phyloP scores from a whole-genome alignment of 2,797 vertebrate genomes.

The Parauchenoglanis ngamensis region DNA sequence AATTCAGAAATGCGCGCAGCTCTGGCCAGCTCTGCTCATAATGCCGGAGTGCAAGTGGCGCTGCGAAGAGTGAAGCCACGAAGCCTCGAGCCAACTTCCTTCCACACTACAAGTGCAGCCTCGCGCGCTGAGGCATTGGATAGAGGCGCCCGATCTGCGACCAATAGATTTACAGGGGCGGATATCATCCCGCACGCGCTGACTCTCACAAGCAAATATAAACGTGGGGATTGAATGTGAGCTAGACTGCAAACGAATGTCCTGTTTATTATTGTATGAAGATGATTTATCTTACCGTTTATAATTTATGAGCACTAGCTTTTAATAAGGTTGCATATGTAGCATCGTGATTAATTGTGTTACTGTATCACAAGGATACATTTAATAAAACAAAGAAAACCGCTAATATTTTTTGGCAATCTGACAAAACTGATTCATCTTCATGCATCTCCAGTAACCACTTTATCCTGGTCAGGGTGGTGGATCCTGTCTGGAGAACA shows the following conservation, averaged over 20 bases:
- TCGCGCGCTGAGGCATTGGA: slow-evolving; percentile 89
- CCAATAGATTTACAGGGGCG: slow-evolving; percentile 93
- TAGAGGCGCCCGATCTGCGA: slow-evolving; percentile 88
- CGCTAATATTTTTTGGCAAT: background rate
- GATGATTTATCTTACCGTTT: background rate
- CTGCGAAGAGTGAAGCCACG: slow-evolving; percentile 79
- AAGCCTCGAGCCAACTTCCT: slow-evolving; percentile 94
- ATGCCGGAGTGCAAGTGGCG: slow-evolving; percentile 92
- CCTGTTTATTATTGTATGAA: background rate
- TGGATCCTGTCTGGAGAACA: background rate
- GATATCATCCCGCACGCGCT: slow-evolving; percentile 74
- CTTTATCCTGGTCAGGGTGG: background rate
- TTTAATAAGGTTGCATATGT: background rate
- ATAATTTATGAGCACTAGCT: background rate
- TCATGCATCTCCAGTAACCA: no score
- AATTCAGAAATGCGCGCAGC: slow-evolving; percentile 83
- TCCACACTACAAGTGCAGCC: slow-evolving; percentile 96
- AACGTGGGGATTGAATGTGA: background rate
- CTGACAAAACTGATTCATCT: background rate
- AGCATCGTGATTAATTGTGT: background rate
- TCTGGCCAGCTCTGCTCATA: slow-evolving; percentile 96
- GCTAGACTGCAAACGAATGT: background rate
- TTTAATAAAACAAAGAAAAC: background rate
- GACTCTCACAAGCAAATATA: slow-evolving; percentile 29
- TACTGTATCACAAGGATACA: background rate